phyloP scores from a whole-genome alignment of 2,113 vertebrate genomes.

The Gavia stellata region DNA sequence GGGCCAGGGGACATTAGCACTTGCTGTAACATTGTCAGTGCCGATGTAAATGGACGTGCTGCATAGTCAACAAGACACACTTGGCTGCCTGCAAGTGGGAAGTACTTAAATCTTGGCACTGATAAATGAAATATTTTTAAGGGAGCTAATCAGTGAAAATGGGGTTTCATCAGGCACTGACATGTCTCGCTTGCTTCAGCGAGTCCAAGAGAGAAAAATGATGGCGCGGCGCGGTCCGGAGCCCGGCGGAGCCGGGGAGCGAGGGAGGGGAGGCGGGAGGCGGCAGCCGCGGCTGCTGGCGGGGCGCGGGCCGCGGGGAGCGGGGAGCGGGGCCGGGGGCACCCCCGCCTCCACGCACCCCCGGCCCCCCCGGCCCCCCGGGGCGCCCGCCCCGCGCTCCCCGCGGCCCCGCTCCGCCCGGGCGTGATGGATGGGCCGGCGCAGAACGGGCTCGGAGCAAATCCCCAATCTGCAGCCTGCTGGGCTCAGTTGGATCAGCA shows the following conservation, averaged over 20 bases:
- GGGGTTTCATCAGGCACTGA: conserved; percentile 90
- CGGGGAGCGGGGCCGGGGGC: neutral
- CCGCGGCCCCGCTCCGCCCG: neutral
- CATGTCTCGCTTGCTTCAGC: conserved; percentile 82
- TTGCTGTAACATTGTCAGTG: conserved; percentile 77
- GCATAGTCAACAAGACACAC: conserved; percentile 90
- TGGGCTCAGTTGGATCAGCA: conserved; percentile 73
- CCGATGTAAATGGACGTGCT: conserved; percentile 89
- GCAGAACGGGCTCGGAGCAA: conserved; percentile 44
- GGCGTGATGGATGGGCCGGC: conserved; percentile 61
- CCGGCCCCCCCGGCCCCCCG: neutral
- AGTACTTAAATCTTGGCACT: conserved; percentile 84
- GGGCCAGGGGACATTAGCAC: conserved; percentile 79
- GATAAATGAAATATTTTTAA: conserved; percentile 95
- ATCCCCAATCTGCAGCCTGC: conserved; percentile 73
- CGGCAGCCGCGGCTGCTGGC: neutral
- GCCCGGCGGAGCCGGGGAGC: conserved; percentile 34
- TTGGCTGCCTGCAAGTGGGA: conserved; percentile 78
- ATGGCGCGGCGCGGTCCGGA: conserved; percentile 56
- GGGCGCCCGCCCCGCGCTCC: neutral
- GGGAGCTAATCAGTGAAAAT: conserved; percentile 95
- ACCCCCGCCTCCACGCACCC: neutral
- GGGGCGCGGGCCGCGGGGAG: neutral
- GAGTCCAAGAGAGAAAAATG: conserved; percentile 87
- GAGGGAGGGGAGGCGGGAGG: neutral